Base-by-base conservation (phyloP, 2,888 invertebrate genomes). In the Formica aserva region DNA sequence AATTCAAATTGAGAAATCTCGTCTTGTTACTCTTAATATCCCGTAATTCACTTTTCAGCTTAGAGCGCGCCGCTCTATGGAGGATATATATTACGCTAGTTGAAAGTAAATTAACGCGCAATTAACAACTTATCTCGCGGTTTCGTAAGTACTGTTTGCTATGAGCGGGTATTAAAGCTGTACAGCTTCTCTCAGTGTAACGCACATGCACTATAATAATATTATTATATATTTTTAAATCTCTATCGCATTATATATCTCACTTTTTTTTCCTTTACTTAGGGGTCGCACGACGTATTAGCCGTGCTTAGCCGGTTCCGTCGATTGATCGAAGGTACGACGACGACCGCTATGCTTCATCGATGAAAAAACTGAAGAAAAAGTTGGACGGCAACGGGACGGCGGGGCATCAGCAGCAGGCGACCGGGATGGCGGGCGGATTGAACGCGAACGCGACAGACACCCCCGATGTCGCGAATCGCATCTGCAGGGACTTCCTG, bases 401-500 rank as follows among this genome's bases (percentile, higher is more conserved):
- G 15, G 18, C 13, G 15, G 60, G 38, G 2, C 35, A 35, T 41
- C 22, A 11, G 32, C 45, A 55, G 66, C 83, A 80, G 78, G 48
- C 38, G 74, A 32, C 32, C 65, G 84, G 60, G 32, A 77, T 85
- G 67, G 91, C 92, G 71, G 92, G 92, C 65, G 92, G 92, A 63
- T 88, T 86, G 45, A 93, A 86, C 69, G 83, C 80, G 35, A 91
- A 88, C 72, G 89, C 89, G 18, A 35, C 45, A 48, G 94, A 94
- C 63, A 88, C 90, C 3, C 91, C 93, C 55, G 90, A 91, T 5
- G 89, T 93, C 32, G 91, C 93, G 0, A 91, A 85, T 22, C 90
- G 94, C 41, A 94, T 96, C 55, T 96, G 96, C 87, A 93, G 96
- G 35, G 96, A 96, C 91, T 96, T 95, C 91, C 92, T 96, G 29